phyloP scores from a whole-genome alignment of 1,140 invertebrate genomes.

The Drosophila asahinai region DNA sequence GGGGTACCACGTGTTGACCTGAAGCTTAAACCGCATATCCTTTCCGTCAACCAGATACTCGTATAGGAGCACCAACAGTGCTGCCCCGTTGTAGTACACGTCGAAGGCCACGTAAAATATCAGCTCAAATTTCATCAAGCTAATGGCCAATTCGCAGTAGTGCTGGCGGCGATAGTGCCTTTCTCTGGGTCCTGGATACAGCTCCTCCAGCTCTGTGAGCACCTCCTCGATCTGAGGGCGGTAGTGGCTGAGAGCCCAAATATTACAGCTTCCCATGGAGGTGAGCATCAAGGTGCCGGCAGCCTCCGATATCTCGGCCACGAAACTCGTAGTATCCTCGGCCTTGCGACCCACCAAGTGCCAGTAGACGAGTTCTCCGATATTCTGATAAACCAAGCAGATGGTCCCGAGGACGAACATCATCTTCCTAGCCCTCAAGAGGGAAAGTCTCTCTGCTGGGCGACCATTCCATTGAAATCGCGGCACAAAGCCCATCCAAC shows the following conservation, averaged over 20 bases:
- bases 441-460: neutral
- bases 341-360: constrained; percentile 1
- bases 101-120: neutral
- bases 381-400: constrained; percentile 67
- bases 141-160: neutral
- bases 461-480: constrained; percentile 30
- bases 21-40: constrained; percentile 48
- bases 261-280: constrained; percentile 24
- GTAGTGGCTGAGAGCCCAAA: constrained; percentile 46
- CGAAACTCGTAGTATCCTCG: neutral
- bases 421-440: neutral
- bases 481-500: constrained; percentile 30
- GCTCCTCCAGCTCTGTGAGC: constrained; percentile 45
- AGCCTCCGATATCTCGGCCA: constrained; percentile 47
- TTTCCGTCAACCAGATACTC: constrained; percentile 1
- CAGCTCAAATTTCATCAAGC: constrained; percentile 6
- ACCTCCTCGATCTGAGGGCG: constrained; percentile 39
- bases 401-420: constrained; percentile 31
- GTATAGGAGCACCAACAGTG: neutral
- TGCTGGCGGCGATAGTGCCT: neutral
- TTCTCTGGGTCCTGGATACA: constrained; percentile 21
- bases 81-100: constrained; percentile 2
- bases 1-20: constrained; percentile 74
- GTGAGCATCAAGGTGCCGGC: constrained; percentile 54
- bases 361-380: constrained; percentile 36